Base-by-base conservation (phyloP, 2,113 vertebrate genomes). In the Labeo rohita region DNA sequence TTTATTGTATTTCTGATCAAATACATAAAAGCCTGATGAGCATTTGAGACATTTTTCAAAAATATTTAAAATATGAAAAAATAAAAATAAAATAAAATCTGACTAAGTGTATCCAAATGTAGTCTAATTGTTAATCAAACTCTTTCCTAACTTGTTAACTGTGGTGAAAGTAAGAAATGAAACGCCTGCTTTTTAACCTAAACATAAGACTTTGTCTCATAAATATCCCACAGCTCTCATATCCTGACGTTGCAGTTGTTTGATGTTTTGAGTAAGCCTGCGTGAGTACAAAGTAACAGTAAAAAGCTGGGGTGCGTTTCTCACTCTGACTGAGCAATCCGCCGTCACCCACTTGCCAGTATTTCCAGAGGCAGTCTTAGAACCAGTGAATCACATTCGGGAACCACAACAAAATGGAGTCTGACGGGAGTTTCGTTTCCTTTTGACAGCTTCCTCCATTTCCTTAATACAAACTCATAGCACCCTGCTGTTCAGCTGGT, bases 351-450 rank as follows among this genome's bases (percentile, higher is more conserved):
- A 54, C 63, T 80, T 56, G 68, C 56, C 52, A 11, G 76, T 49
- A 70, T 86, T 52, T 86, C 68, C 61, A 74, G 23, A 43, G 15
- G 12, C 23, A 49, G 50, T 76, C 16, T 39, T n/a, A 70, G 36
- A 73, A 61, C n/a, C 50, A 70, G 49, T 84, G 86, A 87, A 63
- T 84, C 65, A 84, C 43, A 43, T 85, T 63, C 43, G 45, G 82
- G 65, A 74, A 86, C 70, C 39, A 74, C 85, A 73, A 61, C 39
- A 81, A 39, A 81, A 45, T 50, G 77, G 65, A 72, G 36, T 76
- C 75, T 49, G 56, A 87, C 7, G 63, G 76, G 76, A 80, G 56
- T 79, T 87, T 12, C 0, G 43, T 76, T 70, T 84, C 75, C 74
- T 54, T 80, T 47, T 36, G 52, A 72, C 68, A 72, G n/a, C 36